Evolutionary conservation across 2,113 vertebrate genomes (phyloP).

Genomic region (Onychostoma macrolepis): DNA sequence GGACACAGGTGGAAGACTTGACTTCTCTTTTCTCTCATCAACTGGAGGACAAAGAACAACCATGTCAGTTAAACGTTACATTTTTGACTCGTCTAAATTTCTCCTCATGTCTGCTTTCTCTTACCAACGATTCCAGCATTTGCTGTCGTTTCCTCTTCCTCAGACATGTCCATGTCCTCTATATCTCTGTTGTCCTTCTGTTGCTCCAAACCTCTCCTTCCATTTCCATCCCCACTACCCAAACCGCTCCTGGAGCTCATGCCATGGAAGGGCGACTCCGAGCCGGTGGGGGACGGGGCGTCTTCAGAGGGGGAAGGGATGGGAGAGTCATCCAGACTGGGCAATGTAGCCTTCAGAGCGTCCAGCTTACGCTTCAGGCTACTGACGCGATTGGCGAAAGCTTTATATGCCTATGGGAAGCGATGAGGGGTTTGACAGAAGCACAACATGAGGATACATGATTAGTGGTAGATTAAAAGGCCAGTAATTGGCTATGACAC

Average conservation of each 20-base stretch:
- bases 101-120: conserved; percentile 39
- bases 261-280: conserved; percentile 89
- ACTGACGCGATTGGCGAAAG: conserved; percentile 92
- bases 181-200: conserved; percentile 82
- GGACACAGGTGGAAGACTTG: conserved; percentile 57
- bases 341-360: conserved; percentile 90
- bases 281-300: conserved; percentile 91
- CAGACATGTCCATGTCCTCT: conserved; percentile 97
- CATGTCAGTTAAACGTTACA: not conserved
- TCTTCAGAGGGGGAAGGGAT: conserved; percentile 93
- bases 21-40: conserved; percentile 85
- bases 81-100: not conserved
- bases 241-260: conserved; percentile 70
- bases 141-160: conserved; percentile 78
- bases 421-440: not conserved
- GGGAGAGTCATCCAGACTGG: conserved; percentile 91
- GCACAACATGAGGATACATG: not conserved
- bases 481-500: not conserved
- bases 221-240: conserved; percentile 69
- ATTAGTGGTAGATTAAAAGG: not conserved
- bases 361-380: conserved; percentile 96
- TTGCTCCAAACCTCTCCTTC: conserved; percentile 68
- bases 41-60: conserved; percentile 61
- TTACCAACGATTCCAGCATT: conserved; percentile 80
- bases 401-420: conserved; percentile 88